Percentiles rank a stretch among this genome's conserved stretches.
Evolutionary conservation across 2,797 vertebrate genomes (phyloP).

Genomic region (Lutjanus argentimaculatus): DNA sequence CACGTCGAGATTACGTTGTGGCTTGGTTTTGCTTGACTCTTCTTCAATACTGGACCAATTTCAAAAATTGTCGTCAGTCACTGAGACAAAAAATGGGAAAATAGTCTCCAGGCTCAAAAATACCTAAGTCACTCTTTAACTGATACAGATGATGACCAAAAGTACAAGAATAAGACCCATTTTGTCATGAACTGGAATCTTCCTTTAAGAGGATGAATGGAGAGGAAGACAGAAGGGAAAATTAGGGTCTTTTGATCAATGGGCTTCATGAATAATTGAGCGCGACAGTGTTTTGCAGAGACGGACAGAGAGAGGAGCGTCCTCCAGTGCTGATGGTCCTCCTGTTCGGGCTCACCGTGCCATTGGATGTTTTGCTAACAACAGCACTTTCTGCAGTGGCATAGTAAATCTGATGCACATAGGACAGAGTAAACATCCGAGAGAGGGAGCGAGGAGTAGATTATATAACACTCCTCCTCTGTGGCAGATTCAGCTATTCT

Average conservation of each 20-base stretch:
- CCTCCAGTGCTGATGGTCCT: conserved; percentile 57
- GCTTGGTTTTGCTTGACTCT: too few species aligned
- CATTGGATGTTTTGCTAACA: conserved; percentile 68
- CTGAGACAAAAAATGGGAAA: too few species aligned
- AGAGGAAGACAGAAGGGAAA: conserved; percentile 28
- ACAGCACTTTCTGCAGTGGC: conserved; percentile 68
- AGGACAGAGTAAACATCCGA: conserved; percentile 64
- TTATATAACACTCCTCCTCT: conserved; percentile 72
- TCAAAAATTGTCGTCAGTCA: too few species aligned
- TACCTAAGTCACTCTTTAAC: too few species aligned
- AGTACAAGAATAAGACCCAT: not conserved
- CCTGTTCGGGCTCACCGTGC: conserved; percentile 46
- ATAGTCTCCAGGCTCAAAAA: too few species aligned
- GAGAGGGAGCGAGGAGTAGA: conserved; percentile 39
- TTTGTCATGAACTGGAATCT: not conserved
- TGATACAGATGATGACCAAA: not conserved
- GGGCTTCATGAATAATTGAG: conserved; percentile 80
- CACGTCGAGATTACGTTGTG: too few species aligned
- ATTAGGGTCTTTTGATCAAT: conserved; percentile 70
- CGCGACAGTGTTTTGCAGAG: conserved; percentile 39
- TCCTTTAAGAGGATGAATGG: conserved; percentile 25
- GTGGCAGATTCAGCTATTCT: conserved; percentile 49
- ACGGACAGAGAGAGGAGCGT: conserved; percentile 33
- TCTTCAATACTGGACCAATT: too few species aligned
- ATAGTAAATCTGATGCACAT: conserved; percentile 76